Conservation (phyloP, 2,888 invertebrate genomes). For the Acrocera orbiculus region DNA sequence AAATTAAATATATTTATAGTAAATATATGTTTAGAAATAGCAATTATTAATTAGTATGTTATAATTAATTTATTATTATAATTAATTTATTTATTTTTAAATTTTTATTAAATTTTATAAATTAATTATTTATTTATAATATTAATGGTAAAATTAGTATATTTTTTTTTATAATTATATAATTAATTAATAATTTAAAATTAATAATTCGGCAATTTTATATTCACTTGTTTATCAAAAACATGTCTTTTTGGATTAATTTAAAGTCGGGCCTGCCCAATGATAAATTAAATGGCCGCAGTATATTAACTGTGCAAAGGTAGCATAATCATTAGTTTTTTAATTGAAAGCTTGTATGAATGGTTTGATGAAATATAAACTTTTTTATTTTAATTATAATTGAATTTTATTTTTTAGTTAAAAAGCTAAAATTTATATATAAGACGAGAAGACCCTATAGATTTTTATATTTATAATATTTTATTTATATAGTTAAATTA, state of each 20-base stretch:
- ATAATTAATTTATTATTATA: constrained; percentile 34
- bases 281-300: constrained; percentile 56
- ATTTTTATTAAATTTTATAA: constrained; percentile 29
- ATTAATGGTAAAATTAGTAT: constrained; percentile 46
- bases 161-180: constrained; percentile 20
- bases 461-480: constrained; percentile 38
- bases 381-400: constrained; percentile 38
- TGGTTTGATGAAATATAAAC: constrained; percentile 45
- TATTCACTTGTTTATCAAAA: constrained; percentile 62
- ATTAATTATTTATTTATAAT: constrained; percentile 29
- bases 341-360: constrained; percentile 67
- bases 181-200: constrained; percentile 27
- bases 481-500: constrained; percentile 22
- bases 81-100: constrained; percentile 30
- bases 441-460: constrained; percentile 68
- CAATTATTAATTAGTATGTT: constrained; percentile 34
- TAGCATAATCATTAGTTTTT: constrained; percentile 66
- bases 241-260: constrained; percentile 49
- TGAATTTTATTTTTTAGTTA: constrained; percentile 41
- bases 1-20: constrained; percentile 29
- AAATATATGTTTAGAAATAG: constrained; percentile 41
- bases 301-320: constrained; percentile 63
- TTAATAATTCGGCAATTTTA: constrained; percentile 46
- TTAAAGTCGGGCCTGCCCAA: constrained; percentile 55
- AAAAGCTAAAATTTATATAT: constrained; percentile 47